These are phyloP conservation scores for Mastigias papua DNA, from an alignment of 30 jellyfish, hydroid and myxozoan species.

Conservation along the genomic window DNA sequence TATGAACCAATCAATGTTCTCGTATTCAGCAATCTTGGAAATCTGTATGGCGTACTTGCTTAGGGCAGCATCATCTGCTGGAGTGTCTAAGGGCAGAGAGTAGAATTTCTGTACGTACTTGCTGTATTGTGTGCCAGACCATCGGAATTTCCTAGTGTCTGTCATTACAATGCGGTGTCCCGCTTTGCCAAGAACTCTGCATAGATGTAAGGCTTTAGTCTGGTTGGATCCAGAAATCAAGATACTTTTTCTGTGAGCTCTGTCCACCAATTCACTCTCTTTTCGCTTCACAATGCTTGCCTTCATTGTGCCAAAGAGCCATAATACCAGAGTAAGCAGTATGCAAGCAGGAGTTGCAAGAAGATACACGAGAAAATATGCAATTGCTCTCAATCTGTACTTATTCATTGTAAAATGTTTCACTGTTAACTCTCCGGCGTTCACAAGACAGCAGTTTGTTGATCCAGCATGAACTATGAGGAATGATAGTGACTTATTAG, in stretches of 20 bases:
- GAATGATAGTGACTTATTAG: no score
- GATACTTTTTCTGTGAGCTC: background rate
- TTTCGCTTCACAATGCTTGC: no score
- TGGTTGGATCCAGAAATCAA: conserved; percentile 8
- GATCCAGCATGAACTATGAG: no score
- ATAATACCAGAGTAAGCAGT: background rate
- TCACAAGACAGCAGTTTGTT: no score
- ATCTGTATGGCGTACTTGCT: background rate
- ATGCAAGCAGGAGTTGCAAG: conserved; percentile 5
- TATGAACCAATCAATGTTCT: conserved; percentile 30
- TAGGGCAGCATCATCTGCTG: background rate
- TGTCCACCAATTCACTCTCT: background rate
- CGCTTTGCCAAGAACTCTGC: conserved; percentile 28
- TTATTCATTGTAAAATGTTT: background rate
- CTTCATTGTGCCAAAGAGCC: background rate
- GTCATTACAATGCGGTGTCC: conserved; percentile 20
- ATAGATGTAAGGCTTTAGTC: conserved; percentile 20
- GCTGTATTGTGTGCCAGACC: background rate
- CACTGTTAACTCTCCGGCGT: no score
- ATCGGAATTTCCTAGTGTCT: conserved; percentile 4
- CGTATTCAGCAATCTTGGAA: background rate
- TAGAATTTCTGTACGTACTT: conserved; percentile 7
- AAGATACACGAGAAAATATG: background rate
- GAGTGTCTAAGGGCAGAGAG: background rate
- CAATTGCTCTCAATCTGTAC: background rate